Evolutionary conservation across 2,797 vertebrate species (phyloP).

Genomic region (Phalanger gymnotis): DNA sequence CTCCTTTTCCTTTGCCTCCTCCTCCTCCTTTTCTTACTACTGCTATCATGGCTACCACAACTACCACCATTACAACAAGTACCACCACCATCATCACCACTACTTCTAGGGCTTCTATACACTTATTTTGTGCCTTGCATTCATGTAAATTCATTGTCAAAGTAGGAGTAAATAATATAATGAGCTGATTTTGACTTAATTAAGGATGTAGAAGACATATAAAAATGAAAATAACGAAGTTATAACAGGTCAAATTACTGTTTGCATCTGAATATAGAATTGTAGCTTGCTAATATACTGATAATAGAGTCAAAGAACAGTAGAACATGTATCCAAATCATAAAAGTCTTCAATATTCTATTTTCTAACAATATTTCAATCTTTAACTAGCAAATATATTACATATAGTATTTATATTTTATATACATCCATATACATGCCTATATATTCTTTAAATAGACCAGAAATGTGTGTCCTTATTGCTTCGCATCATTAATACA

Average conservation of each 20-base stretch:
- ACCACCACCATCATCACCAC: neutral
- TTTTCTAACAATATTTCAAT: neutral
- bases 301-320: neutral
- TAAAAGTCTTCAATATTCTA: neutral
- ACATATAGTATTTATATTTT: neutral
- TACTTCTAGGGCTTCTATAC: neutral
- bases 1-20: neutral
- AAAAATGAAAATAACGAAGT: constrained; percentile 15
- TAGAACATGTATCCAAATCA: neutral
- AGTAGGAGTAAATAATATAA: constrained; percentile 66
- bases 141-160: constrained; percentile 63
- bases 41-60: neutral
- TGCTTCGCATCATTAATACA: neutral
- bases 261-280: neutral
- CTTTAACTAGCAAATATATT: neutral
- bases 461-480: neutral
- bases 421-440: neutral
- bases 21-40: neutral
- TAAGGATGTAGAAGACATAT: constrained; percentile 10
- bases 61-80: neutral
- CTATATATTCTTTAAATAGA: neutral
- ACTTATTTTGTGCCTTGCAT: constrained; percentile 52
- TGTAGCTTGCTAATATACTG: neutral
- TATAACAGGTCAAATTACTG: constrained; percentile 4
- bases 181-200: constrained; percentile 60